A percentile compares a stretch with the other conserved stretches of the same genome.
These are phyloP conservation scores for Bubo bubo DNA, from an alignment of 2,113 vertebrate genomes.

Conservation along the genomic window DNA sequence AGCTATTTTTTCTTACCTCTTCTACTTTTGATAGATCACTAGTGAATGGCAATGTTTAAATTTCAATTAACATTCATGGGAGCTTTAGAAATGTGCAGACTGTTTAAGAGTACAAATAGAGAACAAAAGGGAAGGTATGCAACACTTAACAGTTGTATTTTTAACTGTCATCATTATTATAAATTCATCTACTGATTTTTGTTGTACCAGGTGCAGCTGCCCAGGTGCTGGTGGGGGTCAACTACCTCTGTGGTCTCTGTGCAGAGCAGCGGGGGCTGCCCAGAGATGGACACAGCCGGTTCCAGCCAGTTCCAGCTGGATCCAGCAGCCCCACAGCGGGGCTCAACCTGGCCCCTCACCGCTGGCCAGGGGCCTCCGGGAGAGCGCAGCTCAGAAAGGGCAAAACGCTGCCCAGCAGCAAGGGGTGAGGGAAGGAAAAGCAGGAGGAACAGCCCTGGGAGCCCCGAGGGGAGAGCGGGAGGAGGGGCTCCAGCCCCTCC, in stretches of 20 bases:
- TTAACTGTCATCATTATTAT: neutral
- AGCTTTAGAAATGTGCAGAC: neutral
- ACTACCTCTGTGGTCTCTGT: fast-evolving
- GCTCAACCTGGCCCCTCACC: neutral
- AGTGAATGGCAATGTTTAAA: neutral
- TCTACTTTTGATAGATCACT: neutral
- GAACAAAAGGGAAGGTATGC: neutral
- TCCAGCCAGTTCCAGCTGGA: neutral
- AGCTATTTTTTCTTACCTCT: neutral
- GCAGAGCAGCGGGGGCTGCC: too few relatives aligned
- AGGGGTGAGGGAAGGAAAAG: too few relatives aligned
- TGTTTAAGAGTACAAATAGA: neutral
- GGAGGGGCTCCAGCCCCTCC: neutral
- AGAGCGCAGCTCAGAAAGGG: fast-evolving
- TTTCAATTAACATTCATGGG: neutral
- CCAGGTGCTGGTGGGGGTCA: too few relatives aligned
- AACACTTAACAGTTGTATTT: neutral
- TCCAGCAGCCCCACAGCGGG: too few relatives aligned
- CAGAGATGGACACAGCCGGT: fast-evolving
- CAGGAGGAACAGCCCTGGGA: fast-evolving
- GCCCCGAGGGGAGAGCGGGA: fast-evolving
- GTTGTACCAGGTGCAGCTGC: fast-evolving
- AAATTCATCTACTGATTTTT: neutral
- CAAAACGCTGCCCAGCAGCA: neutral
- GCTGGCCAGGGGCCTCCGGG: fast-evolving